Evolutionary conservation across 2,113 vertebrate genomes (phyloP).

Genomic region (Lampris megalopsis): DNA sequence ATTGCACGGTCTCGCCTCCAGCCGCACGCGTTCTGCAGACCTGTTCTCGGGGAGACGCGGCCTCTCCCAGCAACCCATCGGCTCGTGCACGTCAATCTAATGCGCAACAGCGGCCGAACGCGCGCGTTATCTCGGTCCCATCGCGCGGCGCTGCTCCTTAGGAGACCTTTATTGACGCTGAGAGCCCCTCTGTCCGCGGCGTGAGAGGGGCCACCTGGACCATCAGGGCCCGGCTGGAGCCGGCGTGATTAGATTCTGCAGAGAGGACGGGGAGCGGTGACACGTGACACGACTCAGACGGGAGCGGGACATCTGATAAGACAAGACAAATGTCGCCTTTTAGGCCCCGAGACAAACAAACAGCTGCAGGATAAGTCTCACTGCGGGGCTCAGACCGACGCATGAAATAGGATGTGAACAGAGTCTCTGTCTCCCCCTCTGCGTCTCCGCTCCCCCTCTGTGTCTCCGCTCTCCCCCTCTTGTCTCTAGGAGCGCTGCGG

Average conservation of each 20-base stretch:
- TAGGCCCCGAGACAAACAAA: slow-evolving; percentile 1
- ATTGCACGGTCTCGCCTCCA: slow-evolving; percentile 36
- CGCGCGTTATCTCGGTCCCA: slow-evolving; percentile 53
- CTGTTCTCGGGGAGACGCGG: slow-evolving; percentile 40
- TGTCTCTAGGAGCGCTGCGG: slow-evolving; percentile 7
- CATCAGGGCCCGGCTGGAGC: slow-evolving; percentile 51
- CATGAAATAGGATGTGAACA: too few relatives aligned
- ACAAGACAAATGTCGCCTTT: slow-evolving; percentile 58
- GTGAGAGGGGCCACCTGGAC: slow-evolving; percentile 71
- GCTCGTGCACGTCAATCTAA: not conserved
- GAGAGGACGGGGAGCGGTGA: slow-evolving; percentile 54
- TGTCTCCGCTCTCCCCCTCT: too few relatives aligned
- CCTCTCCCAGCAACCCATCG: slow-evolving; percentile 49
- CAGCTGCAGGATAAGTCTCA: not conserved
- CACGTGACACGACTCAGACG: slow-evolving; percentile 63
- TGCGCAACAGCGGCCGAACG: too few relatives aligned
- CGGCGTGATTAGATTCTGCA: slow-evolving; percentile 73
- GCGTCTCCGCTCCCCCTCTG: too few relatives aligned
- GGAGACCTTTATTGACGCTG: slow-evolving; percentile 64
- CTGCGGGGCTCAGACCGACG: too few relatives aligned
- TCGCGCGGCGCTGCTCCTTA: slow-evolving; percentile 59
- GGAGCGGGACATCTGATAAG: slow-evolving; percentile 67
- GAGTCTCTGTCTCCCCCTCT: too few relatives aligned
- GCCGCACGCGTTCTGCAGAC: slow-evolving; percentile 57
- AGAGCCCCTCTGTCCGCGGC: slow-evolving; percentile 47